A percentile compares a stretch with the other conserved stretches of the same genome.
These are phyloP conservation scores for Tachina lurida DNA, from an alignment of 2,888 invertebrate genomes.

Conservation along the genomic window DNA sequence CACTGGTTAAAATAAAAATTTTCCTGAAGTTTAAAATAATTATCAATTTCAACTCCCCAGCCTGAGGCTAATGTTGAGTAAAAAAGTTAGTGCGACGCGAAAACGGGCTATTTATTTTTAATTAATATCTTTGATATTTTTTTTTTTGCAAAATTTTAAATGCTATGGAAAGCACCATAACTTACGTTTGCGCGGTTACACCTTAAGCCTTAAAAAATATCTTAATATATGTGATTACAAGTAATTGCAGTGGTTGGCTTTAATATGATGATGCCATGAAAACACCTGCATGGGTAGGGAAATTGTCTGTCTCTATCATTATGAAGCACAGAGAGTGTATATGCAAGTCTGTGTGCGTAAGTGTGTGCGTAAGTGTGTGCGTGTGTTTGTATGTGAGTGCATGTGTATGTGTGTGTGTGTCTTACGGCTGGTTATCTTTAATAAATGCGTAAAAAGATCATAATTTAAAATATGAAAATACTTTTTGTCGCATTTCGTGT, in stretches of 20 bases:
- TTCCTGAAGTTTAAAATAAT: too few species aligned
- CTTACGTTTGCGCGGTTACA: background rate
- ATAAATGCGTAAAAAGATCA: slow-evolving; percentile 33
- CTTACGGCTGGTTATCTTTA: slow-evolving; percentile 2
- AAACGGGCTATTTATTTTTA: too few species aligned
- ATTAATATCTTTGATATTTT: too few species aligned
- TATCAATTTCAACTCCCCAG: too few species aligned
- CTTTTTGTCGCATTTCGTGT: slow-evolving; percentile 47
- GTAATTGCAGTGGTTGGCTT: slow-evolving; percentile 6
- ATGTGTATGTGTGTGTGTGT: background rate
- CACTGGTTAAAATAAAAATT: too few species aligned
- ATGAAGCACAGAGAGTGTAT: background rate
- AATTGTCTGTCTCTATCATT: background rate
- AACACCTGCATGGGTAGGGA: background rate
- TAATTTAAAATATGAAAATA: slow-evolving; percentile 14
- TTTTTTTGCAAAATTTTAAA: background rate
- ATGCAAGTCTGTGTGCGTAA: background rate
- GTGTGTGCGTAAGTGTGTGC: background rate
- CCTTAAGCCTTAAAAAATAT: background rate
- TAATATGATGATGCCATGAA: background rate
- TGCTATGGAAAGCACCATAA: background rate
- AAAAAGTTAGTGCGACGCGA: too few species aligned
- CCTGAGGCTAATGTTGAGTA: too few species aligned
- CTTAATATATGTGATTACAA: slow-evolving; percentile 8
- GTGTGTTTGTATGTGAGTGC: background rate